A percentile compares a stretch with the other conserved stretches of the same genome.
phyloP scores from a whole-genome alignment of 2,888 invertebrate genomes.

The Clivina fossor region DNA sequence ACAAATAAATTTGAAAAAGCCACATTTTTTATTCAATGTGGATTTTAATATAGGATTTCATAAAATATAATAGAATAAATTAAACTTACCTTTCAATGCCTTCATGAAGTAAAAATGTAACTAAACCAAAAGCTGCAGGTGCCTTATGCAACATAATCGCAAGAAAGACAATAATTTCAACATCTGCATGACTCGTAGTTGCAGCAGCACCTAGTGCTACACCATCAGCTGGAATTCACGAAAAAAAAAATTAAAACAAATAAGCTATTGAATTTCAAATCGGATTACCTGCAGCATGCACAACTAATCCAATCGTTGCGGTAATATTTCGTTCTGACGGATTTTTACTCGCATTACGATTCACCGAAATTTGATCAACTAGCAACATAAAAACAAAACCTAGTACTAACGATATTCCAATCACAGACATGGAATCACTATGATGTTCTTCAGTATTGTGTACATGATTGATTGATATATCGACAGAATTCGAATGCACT shows the following conservation, averaged over 20 bases:
- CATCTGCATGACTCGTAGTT: conserved; percentile 92
- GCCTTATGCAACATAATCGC: conserved; percentile 99
- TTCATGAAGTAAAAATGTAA: conserved; percentile 95
- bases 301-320: conserved; percentile 94
- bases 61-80: conserved; percentile 1
- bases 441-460: conserved; percentile 50
- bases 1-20: too few relatives aligned
- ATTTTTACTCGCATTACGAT: conserved; percentile 61
- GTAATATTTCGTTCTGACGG: conserved; percentile 77
- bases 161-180: conserved; percentile 95
- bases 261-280: not conserved
- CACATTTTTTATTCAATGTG: too few relatives aligned
- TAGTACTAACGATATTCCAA: conserved; percentile 89
- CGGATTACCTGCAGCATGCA: conserved; percentile 88
- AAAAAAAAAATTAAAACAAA: conserved; percentile 23
- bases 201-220: conserved; percentile 98
- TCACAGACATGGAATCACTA: conserved; percentile 72
- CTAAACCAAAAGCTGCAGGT: conserved; percentile 97
- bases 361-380: conserved; percentile 73
- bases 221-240: conserved; percentile 76
- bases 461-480: conserved; percentile 45
- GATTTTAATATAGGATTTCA: not conserved
- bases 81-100: conserved; percentile 75
- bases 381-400: conserved; percentile 98
- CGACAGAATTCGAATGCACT: conserved; percentile 32